phyloP scores from a whole-genome alignment of 1,140 invertebrate genomes.

The Drosophila obscura region DNA sequence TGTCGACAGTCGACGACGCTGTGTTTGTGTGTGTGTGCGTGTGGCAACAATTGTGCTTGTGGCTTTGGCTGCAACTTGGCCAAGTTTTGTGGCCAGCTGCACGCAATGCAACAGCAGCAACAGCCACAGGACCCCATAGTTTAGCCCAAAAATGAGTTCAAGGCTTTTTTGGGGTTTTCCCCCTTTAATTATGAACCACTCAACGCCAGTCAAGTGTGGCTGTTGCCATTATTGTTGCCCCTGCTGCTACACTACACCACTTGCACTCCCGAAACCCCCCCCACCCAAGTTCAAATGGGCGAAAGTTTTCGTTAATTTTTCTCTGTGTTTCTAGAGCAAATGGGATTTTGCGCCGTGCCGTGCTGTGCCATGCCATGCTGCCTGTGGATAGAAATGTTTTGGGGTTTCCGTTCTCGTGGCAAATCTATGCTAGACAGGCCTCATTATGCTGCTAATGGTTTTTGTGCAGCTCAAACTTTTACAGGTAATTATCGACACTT shows the following conservation, averaged over 20 bases:
- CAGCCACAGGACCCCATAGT: conserved; percentile 39
- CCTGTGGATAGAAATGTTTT: conserved; percentile 14
- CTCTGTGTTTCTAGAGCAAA: conserved; percentile 13
- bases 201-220: conserved; percentile 67
- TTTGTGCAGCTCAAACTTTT: conserved; percentile 69
- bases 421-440: conserved; percentile 69
- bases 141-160: conserved; percentile 55
- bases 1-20: neutral
- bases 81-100: conserved; percentile 54
- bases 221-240: conserved; percentile 54
- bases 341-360: neutral
- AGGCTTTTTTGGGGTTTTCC: conserved; percentile 57
- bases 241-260: conserved; percentile 22
- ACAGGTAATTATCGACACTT: conserved; percentile 78
- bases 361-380: neutral
- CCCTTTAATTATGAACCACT: conserved; percentile 71
- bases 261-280: neutral
- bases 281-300: conserved; percentile 50
- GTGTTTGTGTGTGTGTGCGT: conserved; percentile 55
- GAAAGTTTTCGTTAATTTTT: conserved; percentile 58
- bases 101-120: conserved; percentile 53
- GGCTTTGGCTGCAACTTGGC: conserved; percentile 59
- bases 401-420: conserved; percentile 22
- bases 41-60: conserved; percentile 68
- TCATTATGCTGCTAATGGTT: conserved; percentile 79